A percentile compares a stretch with the other conserved stretches of the same genome.
Conservation (phyloP, 2,113 vertebrate species). For the Chamaea fasciata region DNA sequence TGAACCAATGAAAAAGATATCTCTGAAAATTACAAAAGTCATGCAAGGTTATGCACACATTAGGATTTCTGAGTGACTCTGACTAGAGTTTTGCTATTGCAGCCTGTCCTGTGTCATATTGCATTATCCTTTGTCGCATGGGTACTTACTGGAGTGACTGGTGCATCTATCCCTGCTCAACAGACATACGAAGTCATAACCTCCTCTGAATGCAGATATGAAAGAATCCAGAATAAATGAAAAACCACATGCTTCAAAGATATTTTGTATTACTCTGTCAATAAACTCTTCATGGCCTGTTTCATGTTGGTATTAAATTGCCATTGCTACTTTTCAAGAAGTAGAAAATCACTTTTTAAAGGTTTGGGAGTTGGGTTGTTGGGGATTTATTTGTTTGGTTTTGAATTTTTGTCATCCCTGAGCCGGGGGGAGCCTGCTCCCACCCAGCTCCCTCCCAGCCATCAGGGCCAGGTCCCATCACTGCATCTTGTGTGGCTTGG, state of each 20-base stretch:
- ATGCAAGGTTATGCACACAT: not conserved
- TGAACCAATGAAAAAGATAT: not conserved
- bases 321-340: not conserved
- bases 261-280: not conserved
- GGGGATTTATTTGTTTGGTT: not conserved
- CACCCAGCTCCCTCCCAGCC: not conserved
- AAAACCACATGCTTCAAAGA: not conserved
- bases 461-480: no score
- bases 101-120: not conserved
- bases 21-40: not conserved
- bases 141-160: not conserved
- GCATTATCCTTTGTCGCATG: not conserved
- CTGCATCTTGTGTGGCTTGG: fast-evolving
- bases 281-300: not conserved
- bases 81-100: not conserved
- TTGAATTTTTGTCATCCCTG: fast-evolving
- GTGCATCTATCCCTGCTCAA: not conserved
- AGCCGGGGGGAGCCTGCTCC: fast-evolving
- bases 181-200: not conserved
- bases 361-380: not conserved
- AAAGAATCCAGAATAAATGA: not conserved
- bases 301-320: not conserved
- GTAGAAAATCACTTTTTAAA: not conserved
- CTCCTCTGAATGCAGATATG: not conserved
- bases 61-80: not conserved